Evolutionary conservation across 2,113 vertebrate genomes (phyloP), one percentile per base, ranked within the genome.

Genomic region (Formicarius rufipectus): DNA sequence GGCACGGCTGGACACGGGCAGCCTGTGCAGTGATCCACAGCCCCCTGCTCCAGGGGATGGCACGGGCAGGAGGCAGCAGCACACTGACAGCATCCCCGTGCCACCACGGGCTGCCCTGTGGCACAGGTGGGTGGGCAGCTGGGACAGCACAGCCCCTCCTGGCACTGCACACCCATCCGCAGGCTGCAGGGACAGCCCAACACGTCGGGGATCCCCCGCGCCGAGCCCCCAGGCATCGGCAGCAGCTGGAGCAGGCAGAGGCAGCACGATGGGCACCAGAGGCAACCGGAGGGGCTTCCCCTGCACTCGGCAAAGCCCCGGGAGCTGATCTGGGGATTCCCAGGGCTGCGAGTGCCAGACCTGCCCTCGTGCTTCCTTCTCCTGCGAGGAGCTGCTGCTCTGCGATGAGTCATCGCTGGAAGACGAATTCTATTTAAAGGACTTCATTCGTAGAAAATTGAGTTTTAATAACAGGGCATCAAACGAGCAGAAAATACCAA

Each of bases 391-490:
- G 89, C 92, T 91, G 95, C 95, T 49, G 83, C 87, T 79, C 31
- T 4, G 56, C 3, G 4, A 22, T 95, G 93, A 94, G 71, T 96
- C 96, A 96, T 76, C 16, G 17, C 93, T 82, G 93, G 93, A 55
- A 96, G 95, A 94, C 10, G 20, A 73, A 47, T 82, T 75, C 96
- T 84, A 94, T 93, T 95, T 96, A 91, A 95, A 93, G 83, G 83
- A 77, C 63, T 33, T 91, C 91, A 89, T 90, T 95, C 89, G 85
- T 75, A 91, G 95, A 95, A 96, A 97, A 96, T 82, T 40, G 87
- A 93, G 95, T 93, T 92, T 89, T 94, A 97, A 97, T 95, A 97
- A 86, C 93, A 87, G 94, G 87, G 93, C 76, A 94, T 95, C 85
- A 86, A 95, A 93, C 62, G 64, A 82, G 90, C 87, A 94, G 93